phyloP scores from a whole-genome alignment of 2,113 vertebrate genomes.

The Casuarius casuarius region DNA sequence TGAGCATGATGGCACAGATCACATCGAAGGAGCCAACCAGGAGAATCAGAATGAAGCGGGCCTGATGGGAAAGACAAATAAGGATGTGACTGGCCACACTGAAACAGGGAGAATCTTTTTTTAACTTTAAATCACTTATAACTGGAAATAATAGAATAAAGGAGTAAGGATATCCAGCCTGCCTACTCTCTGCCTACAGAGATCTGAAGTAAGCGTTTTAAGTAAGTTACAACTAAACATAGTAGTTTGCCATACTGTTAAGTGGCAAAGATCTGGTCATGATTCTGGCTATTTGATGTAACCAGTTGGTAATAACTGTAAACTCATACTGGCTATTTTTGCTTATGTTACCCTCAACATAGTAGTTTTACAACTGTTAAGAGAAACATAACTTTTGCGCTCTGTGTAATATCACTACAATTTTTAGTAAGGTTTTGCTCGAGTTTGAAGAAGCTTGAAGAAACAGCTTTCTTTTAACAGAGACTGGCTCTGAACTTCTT shows the following conservation, averaged over 20 bases:
- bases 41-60: constrained; percentile 81
- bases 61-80: constrained; percentile 53
- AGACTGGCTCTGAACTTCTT: neutral
- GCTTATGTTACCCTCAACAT: neutral
- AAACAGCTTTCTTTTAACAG: neutral
- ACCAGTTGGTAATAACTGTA: neutral
- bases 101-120: neutral
- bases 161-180: neutral
- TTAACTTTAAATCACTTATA: neutral
- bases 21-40: constrained; percentile 78
- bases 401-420: neutral
- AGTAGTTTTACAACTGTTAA: neutral
- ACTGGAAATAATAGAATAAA: neutral
- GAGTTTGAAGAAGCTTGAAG: neutral
- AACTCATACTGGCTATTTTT: neutral
- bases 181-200: neutral
- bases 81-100: neutral
- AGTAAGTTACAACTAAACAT: neutral
- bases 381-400: neutral
- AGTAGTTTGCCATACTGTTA: neutral
- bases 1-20: constrained; percentile 77
- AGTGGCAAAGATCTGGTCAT: neutral
- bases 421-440: neutral
- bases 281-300: neutral
- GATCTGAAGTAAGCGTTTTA: neutral